Conservation (phyloP, 2,888 invertebrate species). For the Thysanoteuthis rhombus region DNA sequence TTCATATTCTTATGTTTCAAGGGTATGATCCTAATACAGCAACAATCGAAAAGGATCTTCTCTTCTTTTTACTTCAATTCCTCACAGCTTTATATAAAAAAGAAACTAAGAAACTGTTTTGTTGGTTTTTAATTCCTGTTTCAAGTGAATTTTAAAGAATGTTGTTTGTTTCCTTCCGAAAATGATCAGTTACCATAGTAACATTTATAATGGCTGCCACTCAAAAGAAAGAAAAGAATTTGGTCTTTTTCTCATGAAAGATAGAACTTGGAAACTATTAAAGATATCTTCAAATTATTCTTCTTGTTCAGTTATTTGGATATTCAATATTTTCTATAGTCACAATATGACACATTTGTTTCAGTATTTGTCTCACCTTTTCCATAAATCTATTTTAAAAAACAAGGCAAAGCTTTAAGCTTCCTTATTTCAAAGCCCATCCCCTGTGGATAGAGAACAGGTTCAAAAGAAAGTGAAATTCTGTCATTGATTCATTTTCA, state of each 20-base stretch:
- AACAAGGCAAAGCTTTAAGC: not conserved
- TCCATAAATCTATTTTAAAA: not conserved
- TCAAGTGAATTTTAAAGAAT: not conserved
- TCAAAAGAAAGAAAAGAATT: not conserved
- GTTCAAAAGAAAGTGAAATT: not conserved
- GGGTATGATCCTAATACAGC: not conserved
- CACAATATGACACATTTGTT: not conserved
- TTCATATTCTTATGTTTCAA: not conserved
- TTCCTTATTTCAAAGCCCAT: not conserved
- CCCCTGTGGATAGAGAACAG: not conserved
- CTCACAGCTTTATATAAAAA: not conserved
- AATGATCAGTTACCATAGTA: conserved; percentile 12
- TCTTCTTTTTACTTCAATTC: not conserved
- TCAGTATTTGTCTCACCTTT: not conserved
- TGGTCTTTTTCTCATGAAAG: not conserved
- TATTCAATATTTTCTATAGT: not conserved
- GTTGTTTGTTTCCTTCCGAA: not conserved
- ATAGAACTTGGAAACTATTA: conserved; percentile 12
- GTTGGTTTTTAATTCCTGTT: not conserved
- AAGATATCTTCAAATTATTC: not conserved
- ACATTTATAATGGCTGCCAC: conserved; percentile 12
- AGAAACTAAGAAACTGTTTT: not conserved
- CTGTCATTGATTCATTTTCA: not conserved
- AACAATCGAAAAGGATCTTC: not conserved
- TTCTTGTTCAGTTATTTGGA: not conserved